A percentile compares a stretch with the other conserved stretches of the same genome.
These are phyloP conservation scores for Rhadinocentrus ornatus DNA, from an alignment of 2,797 vertebrate species.

Conservation along the genomic window DNA sequence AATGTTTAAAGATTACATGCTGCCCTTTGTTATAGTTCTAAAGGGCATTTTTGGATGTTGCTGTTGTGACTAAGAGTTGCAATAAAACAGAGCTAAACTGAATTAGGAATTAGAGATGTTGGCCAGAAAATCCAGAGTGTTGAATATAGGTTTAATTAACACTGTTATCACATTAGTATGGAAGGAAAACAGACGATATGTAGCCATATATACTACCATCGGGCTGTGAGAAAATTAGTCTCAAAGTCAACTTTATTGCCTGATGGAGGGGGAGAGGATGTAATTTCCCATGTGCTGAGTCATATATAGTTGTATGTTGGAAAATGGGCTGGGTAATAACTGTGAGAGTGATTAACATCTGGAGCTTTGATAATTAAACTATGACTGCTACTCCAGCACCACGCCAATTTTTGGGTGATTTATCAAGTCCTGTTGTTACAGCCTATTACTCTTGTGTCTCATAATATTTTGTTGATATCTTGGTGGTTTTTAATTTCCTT, in stretches of 20 bases:
- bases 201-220: slow-evolving; percentile 73
- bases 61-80: slow-evolving; percentile 69
- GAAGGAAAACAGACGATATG: slow-evolving; percentile 75
- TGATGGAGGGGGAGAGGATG: slow-evolving; percentile 66
- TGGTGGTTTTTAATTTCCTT: slow-evolving; percentile 26
- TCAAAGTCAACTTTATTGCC: slow-evolving; percentile 80
- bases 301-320: slow-evolving; percentile 77
- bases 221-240: slow-evolving; percentile 77
- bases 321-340: slow-evolving; percentile 71
- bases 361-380: slow-evolving; percentile 75
- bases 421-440: slow-evolving; percentile 15
- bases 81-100: slow-evolving; percentile 66
- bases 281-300: slow-evolving; percentile 75
- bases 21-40: slow-evolving; percentile 34
- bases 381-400: slow-evolving; percentile 49
- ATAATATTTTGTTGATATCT: slow-evolving; percentile 16
- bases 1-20: slow-evolving; percentile 33
- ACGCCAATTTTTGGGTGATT: slow-evolving; percentile 46
- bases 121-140: slow-evolving; percentile 39
- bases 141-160: slow-evolving; percentile 44
- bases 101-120: slow-evolving; percentile 23
- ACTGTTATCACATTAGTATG: slow-evolving; percentile 65
- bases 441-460: slow-evolving; percentile 3
- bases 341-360: slow-evolving; percentile 77
- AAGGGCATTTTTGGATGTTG: slow-evolving; percentile 50